Evolutionary conservation across 2,888 invertebrate genomes (phyloP), one percentile per base, ranked within the genome.

Genomic region (Epirrhoe alternata): DNA sequence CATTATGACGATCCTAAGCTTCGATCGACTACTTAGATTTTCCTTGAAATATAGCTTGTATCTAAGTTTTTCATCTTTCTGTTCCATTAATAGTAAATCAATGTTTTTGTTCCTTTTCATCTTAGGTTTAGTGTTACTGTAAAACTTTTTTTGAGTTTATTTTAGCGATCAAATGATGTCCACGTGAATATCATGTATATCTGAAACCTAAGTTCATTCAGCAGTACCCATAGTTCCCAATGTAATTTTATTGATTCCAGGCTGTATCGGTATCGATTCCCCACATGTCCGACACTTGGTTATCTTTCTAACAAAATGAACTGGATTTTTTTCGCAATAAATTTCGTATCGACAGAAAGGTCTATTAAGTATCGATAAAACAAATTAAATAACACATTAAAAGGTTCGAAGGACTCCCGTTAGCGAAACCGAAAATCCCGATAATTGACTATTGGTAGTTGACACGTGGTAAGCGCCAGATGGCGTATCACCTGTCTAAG

Each of bases 381-480:
- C 59, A 70, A 73, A 71, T 74, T 63, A 68, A 68, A 61, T 68
- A 61, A 64, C 64, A 63, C 65, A 66, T 75, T 74, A 80, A 64
- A 52, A 62, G 49, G 63, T 63, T 80, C 69, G 72, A 77, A 68
- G 73, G 69, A 73, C 72, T 76, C 71, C 78, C 78, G 77, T 78
- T 77, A 75, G 59, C 66, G 67, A 70, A 72, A 75, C 70, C 74
- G 75, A 81, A 82, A 84, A 80, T 82, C 74, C 74, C 78, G 79
- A 81, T 85, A 82, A 83, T 84, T 81, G 84, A 77, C 79, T 82
- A 84, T 85, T 80, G 81, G 69, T 80, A 79, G 77, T 86, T 86
- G 88, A 86, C 91, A 88, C 90, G 90, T 88, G 90, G 85, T 78
- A 64, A 68, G 70, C 57, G 79, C 87, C 92, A 91, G 88, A 88